phyloP scores from a whole-genome alignment of 2,888 invertebrate species.

The Lepidocyrtoides sp. region DNA sequence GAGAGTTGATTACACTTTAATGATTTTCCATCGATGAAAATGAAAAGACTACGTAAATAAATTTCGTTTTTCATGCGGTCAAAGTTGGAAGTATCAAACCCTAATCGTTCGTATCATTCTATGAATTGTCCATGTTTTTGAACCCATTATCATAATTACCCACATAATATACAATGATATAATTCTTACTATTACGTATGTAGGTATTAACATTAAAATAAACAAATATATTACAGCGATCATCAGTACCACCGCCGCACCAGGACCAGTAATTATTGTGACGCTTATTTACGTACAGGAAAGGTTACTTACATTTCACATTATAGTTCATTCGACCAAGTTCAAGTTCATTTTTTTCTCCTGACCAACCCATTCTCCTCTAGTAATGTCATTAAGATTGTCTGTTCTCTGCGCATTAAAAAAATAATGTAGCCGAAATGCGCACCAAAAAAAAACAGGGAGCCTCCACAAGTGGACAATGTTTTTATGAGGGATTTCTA shows the following conservation, averaged over 20 bases:
- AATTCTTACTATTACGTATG: neutral
- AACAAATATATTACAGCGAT: neutral
- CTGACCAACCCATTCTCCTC: constrained; percentile 70
- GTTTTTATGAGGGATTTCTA: constrained; percentile 8
- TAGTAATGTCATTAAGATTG: constrained; percentile 70
- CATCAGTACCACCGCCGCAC: neutral
- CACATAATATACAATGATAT: constrained; percentile 9
- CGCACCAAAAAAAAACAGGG: constrained; percentile 13
- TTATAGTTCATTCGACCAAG: constrained; percentile 62
- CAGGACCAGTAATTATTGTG: too few species aligned
- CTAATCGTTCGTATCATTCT: too few species aligned
- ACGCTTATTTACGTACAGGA: constrained; percentile 7
- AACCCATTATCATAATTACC: constrained; percentile 27
- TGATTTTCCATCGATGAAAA: neutral
- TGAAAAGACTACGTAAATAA: neutral
- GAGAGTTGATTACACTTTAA: neutral
- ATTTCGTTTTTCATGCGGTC: constrained; percentile 10
- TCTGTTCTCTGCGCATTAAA: constrained; percentile 33
- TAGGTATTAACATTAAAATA: neutral
- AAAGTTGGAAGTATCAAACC: neutral
- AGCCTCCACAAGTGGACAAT: constrained; percentile 3
- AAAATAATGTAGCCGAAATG: neutral
- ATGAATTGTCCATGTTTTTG: neutral
- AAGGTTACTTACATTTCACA: constrained; percentile 55
- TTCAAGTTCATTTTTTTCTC: constrained; percentile 75